Percentiles rank a stretch among this genome's conserved stretches.
Conservation (phyloP, 2,113 vertebrate genomes). For the Isichthys henryi region DNA sequence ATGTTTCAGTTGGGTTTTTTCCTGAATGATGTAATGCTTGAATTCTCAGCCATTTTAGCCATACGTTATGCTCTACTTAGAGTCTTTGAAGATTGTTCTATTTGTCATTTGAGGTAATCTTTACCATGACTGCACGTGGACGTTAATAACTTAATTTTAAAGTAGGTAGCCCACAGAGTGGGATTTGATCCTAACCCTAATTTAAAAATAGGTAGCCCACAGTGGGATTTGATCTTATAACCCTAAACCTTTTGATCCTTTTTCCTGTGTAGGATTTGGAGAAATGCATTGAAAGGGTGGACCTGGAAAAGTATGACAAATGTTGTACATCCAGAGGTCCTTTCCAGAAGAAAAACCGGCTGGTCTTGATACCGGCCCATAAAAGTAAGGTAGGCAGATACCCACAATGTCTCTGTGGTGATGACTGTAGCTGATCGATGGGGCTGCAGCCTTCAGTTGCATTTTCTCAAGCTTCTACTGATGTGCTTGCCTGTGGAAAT, state of each 20-base stretch:
- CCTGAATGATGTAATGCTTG: slow-evolving; percentile 1
- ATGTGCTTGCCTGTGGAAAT: background rate
- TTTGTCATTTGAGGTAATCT: background rate
- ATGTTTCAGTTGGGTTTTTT: background rate
- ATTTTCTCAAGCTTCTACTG: background rate
- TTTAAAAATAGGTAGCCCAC: background rate
- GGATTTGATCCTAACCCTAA: background rate
- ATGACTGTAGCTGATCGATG: background rate
- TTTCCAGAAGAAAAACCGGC: slow-evolving; percentile 78
- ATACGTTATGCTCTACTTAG: background rate
- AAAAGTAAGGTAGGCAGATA: slow-evolving; percentile 72
- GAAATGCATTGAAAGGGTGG: slow-evolving; percentile 80
- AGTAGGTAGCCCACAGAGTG: background rate
- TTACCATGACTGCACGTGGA: background rate
- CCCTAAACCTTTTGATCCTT: background rate
- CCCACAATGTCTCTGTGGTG: background rate
- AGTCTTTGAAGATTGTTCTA: background rate
- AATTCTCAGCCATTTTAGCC: background rate
- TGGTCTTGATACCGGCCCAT: slow-evolving; percentile 71
- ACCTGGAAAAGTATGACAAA: slow-evolving; percentile 83
- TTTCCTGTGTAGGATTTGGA: slow-evolving; percentile 69
- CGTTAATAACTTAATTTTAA: background rate
- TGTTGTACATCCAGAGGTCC: slow-evolving; percentile 79
- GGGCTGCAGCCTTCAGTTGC: background rate
- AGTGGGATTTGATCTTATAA: background rate